Evolutionary conservation across 1,140 invertebrate genomes (phyloP), one percentile per base, ranked within the genome.

Genomic region (Anastatus disparis): DNA sequence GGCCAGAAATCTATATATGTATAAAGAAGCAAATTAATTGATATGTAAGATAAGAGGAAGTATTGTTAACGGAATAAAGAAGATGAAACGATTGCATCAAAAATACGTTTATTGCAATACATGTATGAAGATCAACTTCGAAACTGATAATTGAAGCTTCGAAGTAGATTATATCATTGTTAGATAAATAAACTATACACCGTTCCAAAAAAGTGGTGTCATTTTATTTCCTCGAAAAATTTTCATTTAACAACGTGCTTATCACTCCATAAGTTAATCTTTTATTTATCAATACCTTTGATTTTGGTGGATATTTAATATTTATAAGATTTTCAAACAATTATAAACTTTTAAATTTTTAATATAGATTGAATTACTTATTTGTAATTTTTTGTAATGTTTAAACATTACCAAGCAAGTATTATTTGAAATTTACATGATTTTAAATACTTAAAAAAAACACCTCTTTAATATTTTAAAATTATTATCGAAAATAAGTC

Each of bases 21-120:
- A 40, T 58, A 42, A 40, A 29, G 6, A 35, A 56, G 20, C 20
- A 22, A 35, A 35, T 7, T 55, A 6, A 35, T 10, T 17, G 8
- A 17, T 55, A n/a, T n/a, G n/a, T n/a, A n/a, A n/a, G n/a, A n/a
- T n/a, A n/a, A n/a, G n/a, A n/a, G n/a, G n/a, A n/a, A 55, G n/a
- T 27, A 2, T 31, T 12, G 13, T 24, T 24, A 20, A 40, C n/a
- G 10, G 40, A 58, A 58, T 10, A 10, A 58, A 26, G 17, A 24
- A 58, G 10, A 35, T 35, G 27, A 53, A 55, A 4, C 22, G 4
- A 24, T 56, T 56, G 17, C 76, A 78, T 82, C 74, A 82, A 79
- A 82, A 83, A 83, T 81, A 83, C 74, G 48, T 82, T 82, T 81
- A 82, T 79, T 83, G 73, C 80, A 76, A 65, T 65, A 77, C 22